Conservation (phyloP, 2,797 vertebrate species). For the Muscicapa comitata region DNA sequence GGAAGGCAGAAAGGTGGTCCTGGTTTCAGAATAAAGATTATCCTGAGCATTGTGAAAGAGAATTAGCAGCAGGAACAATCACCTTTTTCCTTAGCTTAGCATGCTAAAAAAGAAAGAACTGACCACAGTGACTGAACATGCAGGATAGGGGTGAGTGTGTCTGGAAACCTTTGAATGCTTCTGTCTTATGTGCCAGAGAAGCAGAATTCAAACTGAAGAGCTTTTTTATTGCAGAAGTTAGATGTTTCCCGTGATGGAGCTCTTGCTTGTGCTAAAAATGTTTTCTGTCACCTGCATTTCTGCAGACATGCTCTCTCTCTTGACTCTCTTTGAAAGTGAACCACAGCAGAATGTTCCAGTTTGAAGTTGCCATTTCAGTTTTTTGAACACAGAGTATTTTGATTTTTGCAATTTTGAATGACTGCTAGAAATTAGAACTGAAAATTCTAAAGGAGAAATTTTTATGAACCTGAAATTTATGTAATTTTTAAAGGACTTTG, state of each 20-base stretch:
- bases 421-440: not conserved
- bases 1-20: not conserved
- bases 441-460: not conserved
- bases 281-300: constrained; percentile 41
- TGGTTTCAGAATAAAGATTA: not conserved
- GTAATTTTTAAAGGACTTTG: not conserved
- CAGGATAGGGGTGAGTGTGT: not conserved
- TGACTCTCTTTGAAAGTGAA: not conserved
- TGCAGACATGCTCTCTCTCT: constrained; percentile 21
- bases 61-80: not conserved
- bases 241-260: not conserved
- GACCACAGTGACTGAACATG: not conserved
- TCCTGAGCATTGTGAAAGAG: not conserved
- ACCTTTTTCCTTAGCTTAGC: not conserved
- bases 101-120: not conserved
- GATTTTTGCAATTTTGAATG: not conserved
- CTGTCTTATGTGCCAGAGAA: not conserved
- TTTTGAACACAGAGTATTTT: not conserved
- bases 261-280: constrained; percentile 45
- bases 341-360: not conserved
- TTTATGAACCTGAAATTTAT: not conserved
- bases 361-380: not conserved
- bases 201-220: not conserved
- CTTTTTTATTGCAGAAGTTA: not conserved
- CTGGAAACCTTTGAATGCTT: not conserved